Base-by-base conservation (phyloP, 2,888 invertebrate species). In the Miltochrista miniata region DNA sequence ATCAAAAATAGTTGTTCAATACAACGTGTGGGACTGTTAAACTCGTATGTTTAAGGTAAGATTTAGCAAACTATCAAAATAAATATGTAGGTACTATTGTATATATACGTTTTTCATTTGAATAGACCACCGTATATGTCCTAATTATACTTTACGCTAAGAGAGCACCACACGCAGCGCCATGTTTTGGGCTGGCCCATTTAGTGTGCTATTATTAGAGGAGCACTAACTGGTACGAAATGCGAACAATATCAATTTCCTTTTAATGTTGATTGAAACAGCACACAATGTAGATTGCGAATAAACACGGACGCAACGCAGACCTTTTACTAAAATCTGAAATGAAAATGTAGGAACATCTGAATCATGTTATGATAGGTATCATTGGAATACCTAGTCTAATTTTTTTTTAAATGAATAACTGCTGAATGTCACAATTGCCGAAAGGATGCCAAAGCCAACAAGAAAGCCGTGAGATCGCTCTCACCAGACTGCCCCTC, bases 161-260 rank as follows among this genome's bases (percentile, higher is more conserved):
- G 14, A 13, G 36, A 36, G 36, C 13, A 51, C 66, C 67, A 65
- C 67, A 62, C 67, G 67, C 67, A 53, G 54, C 31, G 62, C 53
- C 37, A 50, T 54, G 49, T 58, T 66, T 68, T 51, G 57, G 66
- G 53, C 43, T 65, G 66, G 58, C 69, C 67, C 48, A 62, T 48
- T 60, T 67, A 52, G 12, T 9, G 9, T 1, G 15, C 33, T 65
- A 65, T 53, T 54, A 41, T 56, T 65, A 68, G 46, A 29, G 11
- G 39, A 47, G 14, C 45, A 54, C 47, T 50, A 60, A 58, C 57
- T 45, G 48, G 15, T 44, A 29, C 39, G 24, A 58, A 56, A 45
- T 56, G 35, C 36, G 18, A 56, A 56, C 45, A 43, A 38, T 15
- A 51, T 41, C 41, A 47, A 33, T 50, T 54, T 31, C n/a, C 18